Percentiles rank a stretch among this genome's conserved stretches.
These are phyloP conservation scores for Pammene aurita DNA, from an alignment of 2,888 invertebrate species.

Conservation along the genomic window DNA sequence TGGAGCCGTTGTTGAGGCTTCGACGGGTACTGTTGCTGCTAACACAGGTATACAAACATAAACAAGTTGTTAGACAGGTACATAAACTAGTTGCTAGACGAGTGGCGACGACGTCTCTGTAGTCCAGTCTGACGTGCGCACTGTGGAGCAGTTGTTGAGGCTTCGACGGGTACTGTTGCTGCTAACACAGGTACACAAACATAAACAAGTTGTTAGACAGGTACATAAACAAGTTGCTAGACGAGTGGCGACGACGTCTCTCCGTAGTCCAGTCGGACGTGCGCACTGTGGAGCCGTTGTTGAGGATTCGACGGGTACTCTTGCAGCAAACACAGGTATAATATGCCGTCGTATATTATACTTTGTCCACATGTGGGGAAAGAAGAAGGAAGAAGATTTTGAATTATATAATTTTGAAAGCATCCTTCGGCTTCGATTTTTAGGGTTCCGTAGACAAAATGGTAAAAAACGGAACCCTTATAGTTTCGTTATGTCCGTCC, in stretches of 20 bases:
- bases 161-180: constrained; percentile 89
- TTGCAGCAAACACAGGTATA: constrained; percentile 84
- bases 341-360: no score
- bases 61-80: no score
- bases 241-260: constrained; percentile 88
- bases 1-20: constrained; percentile 92
- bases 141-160: constrained; percentile 91
- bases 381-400: no score
- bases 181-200: constrained; percentile 82
- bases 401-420: no score
- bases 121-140: constrained; percentile 88
- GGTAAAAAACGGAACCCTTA: no score
- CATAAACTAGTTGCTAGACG: constrained; percentile 84
- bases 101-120: constrained; percentile 89
- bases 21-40: constrained; percentile 90
- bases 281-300: constrained; percentile 90
- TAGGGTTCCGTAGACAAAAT: no score
- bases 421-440: no score
- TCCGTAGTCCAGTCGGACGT: constrained; percentile 88
- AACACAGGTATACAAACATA: constrained; percentile 73
- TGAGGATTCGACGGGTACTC: constrained; percentile 90
- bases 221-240: constrained; percentile 83
- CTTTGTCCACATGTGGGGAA: no score
- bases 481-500: no score
- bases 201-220: no score